Base-by-base conservation (phyloP, 2,113 vertebrate genomes). In the Promerops cafer region DNA sequence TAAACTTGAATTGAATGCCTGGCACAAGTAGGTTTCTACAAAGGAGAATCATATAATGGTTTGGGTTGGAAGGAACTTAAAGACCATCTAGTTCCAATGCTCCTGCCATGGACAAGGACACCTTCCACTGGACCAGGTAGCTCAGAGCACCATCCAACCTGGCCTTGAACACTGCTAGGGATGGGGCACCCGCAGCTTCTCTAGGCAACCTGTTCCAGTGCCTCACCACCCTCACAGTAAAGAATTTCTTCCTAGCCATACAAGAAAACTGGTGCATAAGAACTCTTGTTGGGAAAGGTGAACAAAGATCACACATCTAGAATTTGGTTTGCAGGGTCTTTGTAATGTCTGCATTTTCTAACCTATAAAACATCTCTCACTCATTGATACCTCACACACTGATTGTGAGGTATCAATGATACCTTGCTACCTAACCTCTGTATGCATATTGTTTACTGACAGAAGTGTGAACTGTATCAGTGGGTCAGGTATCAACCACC, bases 181-280 rank as follows among this genome's bases (percentile, higher is more conserved):
- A 3, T 31, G n/a, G 21, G 17, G 8, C 47, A 31, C 19, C n/a
- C 11, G 2, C 61, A 61, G 26, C n/a, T 69, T 49, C 30, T 69
- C n/a, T 54, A 47, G n/a, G 7, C 17, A 69, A 1, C 30, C 21
- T 0, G 1, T 76, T 68, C n/a, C 15, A 40, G 5, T 69, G 47
- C 18, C 18, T 42, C 31, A 42, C 8, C 16, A 40, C 21, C 8
- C 30, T 75, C 21, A 35, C 30, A 54, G 21, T 40, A 31, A 40
- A 49, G 22, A 23, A 49, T 42, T 42, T 69, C 40, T 61, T 35
- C 40, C 31, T 42, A 28, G 13, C 8, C 2, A 2, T 23, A 9
- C 5, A 37, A n/a, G 11, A 90, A 85, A 87, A 8, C n/a, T 30
- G 30, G 6, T 72, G 49, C 39, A 2, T 40, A 44, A 64, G 31